Evolutionary conservation across 2,797 vertebrate species (phyloP).

Genomic region (Uromys caudimaculatus): DNA sequence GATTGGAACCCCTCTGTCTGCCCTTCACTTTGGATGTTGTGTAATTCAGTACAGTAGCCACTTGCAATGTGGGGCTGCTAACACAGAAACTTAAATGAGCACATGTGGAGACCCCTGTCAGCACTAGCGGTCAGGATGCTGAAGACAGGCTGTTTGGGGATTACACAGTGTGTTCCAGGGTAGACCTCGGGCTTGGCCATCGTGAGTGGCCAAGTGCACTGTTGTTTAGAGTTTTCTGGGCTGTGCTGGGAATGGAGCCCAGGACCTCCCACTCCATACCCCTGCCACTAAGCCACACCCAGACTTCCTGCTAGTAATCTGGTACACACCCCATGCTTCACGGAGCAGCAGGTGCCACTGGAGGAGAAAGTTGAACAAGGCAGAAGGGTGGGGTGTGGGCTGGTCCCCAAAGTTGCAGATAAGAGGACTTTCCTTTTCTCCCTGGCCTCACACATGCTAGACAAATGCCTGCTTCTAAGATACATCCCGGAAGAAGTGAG

Average conservation of each 20-base stretch:
- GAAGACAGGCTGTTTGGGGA: neutral
- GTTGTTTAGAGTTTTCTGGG: neutral
- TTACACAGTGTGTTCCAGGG: neutral
- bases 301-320: neutral
- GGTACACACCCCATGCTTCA: neutral
- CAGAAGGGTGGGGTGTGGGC: neutral
- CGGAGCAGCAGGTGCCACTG: neutral
- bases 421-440: neutral
- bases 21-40: neutral
- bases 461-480: neutral
- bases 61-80: neutral
- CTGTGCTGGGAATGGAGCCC: neutral
- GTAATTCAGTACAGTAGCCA: neutral
- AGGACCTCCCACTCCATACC: neutral
- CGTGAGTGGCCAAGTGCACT: neutral
- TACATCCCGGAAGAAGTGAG: neutral
- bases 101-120: too few species aligned
- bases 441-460: neutral
- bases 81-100: neutral
- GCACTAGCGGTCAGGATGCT: neutral
- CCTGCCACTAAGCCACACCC: too few species aligned
- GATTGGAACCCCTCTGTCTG: neutral
- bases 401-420: neutral
- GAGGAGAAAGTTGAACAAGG: neutral
- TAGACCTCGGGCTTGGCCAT: neutral